A percentile compares a stretch with the other conserved stretches of the same genome.
phyloP scores from a whole-genome alignment of 2,888 invertebrate genomes.

The Cataglyphis livida region DNA sequence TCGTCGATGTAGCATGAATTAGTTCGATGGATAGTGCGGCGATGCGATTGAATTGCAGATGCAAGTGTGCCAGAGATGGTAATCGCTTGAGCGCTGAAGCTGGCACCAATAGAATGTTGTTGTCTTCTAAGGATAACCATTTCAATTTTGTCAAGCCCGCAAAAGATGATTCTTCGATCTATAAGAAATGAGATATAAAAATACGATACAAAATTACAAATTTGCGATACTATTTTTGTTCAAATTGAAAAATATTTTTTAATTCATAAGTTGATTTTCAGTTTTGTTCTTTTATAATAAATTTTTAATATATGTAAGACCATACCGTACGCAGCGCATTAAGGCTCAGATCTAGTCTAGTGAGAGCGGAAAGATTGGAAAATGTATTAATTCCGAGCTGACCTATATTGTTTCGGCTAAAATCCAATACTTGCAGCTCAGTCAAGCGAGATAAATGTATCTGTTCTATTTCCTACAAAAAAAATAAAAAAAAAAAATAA shows the following conservation, averaged over 20 bases:
- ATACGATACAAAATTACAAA: background rate
- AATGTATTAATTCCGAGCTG: constrained; percentile 94
- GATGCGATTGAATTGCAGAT: constrained; percentile 94
- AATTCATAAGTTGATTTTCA: background rate
- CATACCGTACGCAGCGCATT: constrained; percentile 94
- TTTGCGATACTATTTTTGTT: background rate
- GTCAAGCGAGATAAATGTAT: constrained; percentile 90
- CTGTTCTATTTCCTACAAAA: constrained; percentile 91
- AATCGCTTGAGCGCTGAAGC: constrained; percentile 93
- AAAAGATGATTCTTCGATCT: constrained; percentile 96
- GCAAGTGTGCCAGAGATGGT: constrained; percentile 90
- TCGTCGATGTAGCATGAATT: constrained; percentile 90
- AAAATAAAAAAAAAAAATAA: background rate
- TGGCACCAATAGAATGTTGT: constrained; percentile 94
- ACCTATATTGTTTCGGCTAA: constrained; percentile 94
- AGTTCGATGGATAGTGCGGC: constrained; percentile 94
- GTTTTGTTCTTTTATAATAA: background rate
- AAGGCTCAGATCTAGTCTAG: constrained; percentile 93
- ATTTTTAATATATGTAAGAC: background rate
- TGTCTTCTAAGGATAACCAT: constrained; percentile 93
- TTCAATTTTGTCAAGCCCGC: constrained; percentile 93
- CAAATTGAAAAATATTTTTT: background rate
- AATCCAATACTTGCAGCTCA: constrained; percentile 91
- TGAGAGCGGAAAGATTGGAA: constrained; percentile 90
- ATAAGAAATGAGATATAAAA: constrained; percentile 53